Base-by-base conservation (phyloP, 2,113 vertebrate genomes). In the Salvelinus sp. region DNA sequence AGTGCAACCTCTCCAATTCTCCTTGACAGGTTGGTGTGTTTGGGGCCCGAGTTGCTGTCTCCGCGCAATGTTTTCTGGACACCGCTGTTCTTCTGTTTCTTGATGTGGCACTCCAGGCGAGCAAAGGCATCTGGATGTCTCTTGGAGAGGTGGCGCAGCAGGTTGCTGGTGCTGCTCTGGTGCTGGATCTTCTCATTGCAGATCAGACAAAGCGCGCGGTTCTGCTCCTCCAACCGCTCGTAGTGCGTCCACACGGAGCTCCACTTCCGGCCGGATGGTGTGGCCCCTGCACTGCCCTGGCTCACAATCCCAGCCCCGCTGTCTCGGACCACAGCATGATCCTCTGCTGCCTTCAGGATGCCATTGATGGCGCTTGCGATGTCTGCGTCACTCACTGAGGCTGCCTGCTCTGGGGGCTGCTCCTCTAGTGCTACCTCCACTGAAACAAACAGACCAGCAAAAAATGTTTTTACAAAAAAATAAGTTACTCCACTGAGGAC, bases 201-300 rank as follows among this genome's bases (percentile, higher is more conserved):
- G 38, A 91, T 80, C 27, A 82, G 72, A 70, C 92, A 93, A 4
- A 84, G 76, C 2, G 86, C 89, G 64, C 77, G 81, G 0, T 69
- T 76, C 54, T 85, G 78, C 63, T 82, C 79, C 7, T 88, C 88
- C 74, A 91, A 69, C 2, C 74, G 83, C 23, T 88, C 77, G 30
- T 85, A 92, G 48, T 88, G 82, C n/a, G 65, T 86, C 92, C 92
- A 93, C 27, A 93, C 83, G 5, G 87, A 67, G 22, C 92, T 92
- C 60, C 85, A 83, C 68, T 79, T 85, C 2, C 69, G 73, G 12
- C 7, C 80, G 14, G 25, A 74, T 6, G 76, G 47, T 25, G 0
- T 16, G 18, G 72, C 2, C 58, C 62, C n/a, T 73, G 1, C 1
- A 62, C 12, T 0, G 20, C 2, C 33, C 12, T 69, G 68, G 33